Percentiles rank a stretch among this genome's conserved stretches.
Evolutionary conservation across 2,888 invertebrate species (phyloP).

Genomic region (Dryadula phaetusa): DNA sequence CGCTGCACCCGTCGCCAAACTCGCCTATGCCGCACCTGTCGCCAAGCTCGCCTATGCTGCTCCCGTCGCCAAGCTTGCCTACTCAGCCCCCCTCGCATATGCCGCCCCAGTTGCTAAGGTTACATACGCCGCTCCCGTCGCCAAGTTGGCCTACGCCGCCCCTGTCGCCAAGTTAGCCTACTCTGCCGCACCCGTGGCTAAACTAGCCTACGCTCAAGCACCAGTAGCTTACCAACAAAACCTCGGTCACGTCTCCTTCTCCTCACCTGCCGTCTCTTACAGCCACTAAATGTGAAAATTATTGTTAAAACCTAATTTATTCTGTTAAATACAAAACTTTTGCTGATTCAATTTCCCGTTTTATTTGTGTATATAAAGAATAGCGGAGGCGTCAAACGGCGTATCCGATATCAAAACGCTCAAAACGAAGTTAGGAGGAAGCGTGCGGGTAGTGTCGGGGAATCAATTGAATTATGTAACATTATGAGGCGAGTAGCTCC

Average conservation of each 20-base stretch:
- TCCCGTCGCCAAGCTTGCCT: slow-evolving; percentile 51
- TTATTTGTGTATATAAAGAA: slow-evolving; percentile 64
- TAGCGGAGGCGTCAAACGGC: slow-evolving; percentile 74
- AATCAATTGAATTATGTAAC: slow-evolving; percentile 83
- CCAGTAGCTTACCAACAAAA: slow-evolving; percentile 52
- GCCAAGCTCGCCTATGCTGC: slow-evolving; percentile 55
- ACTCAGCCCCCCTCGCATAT: slow-evolving; percentile 52
- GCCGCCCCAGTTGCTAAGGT: slow-evolving; percentile 49
- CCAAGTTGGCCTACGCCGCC: slow-evolving; percentile 54
- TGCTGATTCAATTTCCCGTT: slow-evolving; percentile 48
- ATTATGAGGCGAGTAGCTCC: slow-evolving; percentile 78
- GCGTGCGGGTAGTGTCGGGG: slow-evolving; percentile 82
- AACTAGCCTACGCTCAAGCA: slow-evolving; percentile 53
- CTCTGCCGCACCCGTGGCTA: slow-evolving; percentile 53
- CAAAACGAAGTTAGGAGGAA: slow-evolving; percentile 80
- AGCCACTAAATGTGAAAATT: slow-evolving; percentile 64
- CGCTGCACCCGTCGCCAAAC: slow-evolving; percentile 54
- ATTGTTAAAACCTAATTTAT: slow-evolving; percentile 45
- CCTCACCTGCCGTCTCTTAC: slow-evolving; percentile 63
- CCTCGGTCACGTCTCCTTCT: slow-evolving; percentile 58
- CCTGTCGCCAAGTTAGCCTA: slow-evolving; percentile 57
- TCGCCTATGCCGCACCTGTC: slow-evolving; percentile 58
- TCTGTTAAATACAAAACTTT: slow-evolving; percentile 45
- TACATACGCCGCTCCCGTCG: slow-evolving; percentile 48
- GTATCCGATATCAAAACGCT: slow-evolving; percentile 84